Percentiles rank a stretch among this genome's conserved stretches.
Evolutionary conservation across 2,888 invertebrate genomes (phyloP).

Genomic region (Drosophila neonasuta): DNA sequence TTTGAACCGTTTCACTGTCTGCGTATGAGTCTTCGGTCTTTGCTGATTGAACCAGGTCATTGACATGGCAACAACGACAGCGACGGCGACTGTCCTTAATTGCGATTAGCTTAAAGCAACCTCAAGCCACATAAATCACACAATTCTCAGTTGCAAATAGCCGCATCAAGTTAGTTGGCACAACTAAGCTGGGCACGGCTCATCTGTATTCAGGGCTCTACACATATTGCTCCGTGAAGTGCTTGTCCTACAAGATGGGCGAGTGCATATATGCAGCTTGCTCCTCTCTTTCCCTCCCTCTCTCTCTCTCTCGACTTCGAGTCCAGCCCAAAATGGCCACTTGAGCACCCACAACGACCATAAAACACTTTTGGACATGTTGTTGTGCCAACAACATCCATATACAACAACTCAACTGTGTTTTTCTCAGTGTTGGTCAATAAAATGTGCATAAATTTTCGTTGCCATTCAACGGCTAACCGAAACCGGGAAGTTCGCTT

Average conservation of each 20-base stretch:
- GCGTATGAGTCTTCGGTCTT: neutral
- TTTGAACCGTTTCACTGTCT: constrained; percentile 58
- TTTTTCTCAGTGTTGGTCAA: constrained; percentile 69
- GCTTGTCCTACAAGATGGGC: constrained; percentile 66
- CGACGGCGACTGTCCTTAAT: constrained; percentile 22
- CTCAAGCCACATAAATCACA: constrained; percentile 59
- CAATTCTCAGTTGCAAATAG: constrained; percentile 38
- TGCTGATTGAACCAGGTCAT: constrained; percentile 56
- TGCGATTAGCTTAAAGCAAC: constrained; percentile 42
- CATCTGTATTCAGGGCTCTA: constrained; percentile 71
- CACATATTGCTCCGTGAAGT: constrained; percentile 55
- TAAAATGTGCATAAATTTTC: constrained; percentile 76
- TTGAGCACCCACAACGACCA: constrained; percentile 73
- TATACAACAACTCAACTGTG: constrained; percentile 33
- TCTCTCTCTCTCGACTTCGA: constrained; percentile 1
- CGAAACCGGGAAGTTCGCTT: constrained; percentile 36
- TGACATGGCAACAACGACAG: constrained; percentile 40
- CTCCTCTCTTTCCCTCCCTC: no score
- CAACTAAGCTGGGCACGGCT: constrained; percentile 48
- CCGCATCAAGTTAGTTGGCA: constrained; percentile 45
- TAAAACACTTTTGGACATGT: constrained; percentile 77
- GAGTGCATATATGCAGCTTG: constrained; percentile 52
- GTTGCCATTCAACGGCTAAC: constrained; percentile 48
- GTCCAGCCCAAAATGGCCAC: constrained; percentile 69
- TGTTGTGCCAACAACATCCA: constrained; percentile 64